These are phyloP conservation scores for Naja naja DNA, from an alignment of 2,113 vertebrate species.

Conservation along the genomic window DNA sequence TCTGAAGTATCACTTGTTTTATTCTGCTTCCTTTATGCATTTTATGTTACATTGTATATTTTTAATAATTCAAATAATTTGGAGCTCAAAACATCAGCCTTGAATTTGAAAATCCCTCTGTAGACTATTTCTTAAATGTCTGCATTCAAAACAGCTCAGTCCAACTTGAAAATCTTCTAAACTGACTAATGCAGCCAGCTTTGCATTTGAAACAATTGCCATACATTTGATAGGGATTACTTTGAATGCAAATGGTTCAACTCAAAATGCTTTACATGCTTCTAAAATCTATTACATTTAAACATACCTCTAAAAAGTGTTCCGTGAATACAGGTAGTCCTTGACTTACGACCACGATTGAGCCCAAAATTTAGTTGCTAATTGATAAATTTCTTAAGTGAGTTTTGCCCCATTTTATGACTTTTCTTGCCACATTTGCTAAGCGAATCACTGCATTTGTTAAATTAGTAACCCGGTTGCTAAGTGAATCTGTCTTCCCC, in stretches of 20 bases:
- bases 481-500: too few relatives aligned
- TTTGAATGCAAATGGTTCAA: background rate
- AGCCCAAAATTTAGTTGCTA: too few relatives aligned
- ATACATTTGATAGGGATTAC: background rate
- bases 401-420: too few relatives aligned
- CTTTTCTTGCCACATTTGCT: too few relatives aligned
- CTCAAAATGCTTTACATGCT: background rate
- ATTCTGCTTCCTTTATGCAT: background rate
- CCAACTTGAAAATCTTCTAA: background rate
- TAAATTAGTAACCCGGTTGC: too few relatives aligned
- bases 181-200: background rate
- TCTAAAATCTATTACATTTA: background rate
- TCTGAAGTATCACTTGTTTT: background rate
- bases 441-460: too few relatives aligned
- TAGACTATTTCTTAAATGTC: background rate
- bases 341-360: too few relatives aligned
- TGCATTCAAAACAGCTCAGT: background rate
- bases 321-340: background rate
- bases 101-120: background rate
- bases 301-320: background rate
- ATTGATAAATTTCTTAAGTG: too few relatives aligned
- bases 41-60: background rate
- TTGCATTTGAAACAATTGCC: background rate
- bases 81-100: background rate
- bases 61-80: background rate